phyloP scores from a whole-genome alignment of 2,797 vertebrate genomes.

The Thunnus albacares region DNA sequence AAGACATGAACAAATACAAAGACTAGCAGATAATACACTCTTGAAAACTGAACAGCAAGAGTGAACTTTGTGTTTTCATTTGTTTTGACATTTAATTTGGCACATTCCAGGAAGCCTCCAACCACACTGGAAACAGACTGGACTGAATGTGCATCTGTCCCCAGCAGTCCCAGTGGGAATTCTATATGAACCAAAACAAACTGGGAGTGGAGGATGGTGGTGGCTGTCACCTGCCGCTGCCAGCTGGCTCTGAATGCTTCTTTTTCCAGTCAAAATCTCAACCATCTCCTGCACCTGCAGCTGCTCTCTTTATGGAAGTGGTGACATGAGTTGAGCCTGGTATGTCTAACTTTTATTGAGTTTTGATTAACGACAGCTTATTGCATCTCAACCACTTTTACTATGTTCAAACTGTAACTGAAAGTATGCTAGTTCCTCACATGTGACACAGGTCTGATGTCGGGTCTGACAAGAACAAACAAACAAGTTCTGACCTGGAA shows the following conservation, averaged over 20 bases:
- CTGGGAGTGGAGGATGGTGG: conserved; percentile 17
- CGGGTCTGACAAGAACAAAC: background rate
- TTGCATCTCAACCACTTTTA: too few relatives aligned
- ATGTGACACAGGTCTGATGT: background rate
- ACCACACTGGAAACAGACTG: conserved; percentile 36
- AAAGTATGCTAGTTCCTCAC: background rate
- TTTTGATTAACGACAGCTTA: background rate
- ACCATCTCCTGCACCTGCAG: conserved; percentile 52
- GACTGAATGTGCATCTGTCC: conserved; percentile 68
- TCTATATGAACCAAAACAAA: conserved; percentile 50
- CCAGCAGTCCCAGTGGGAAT: conserved; percentile 40
- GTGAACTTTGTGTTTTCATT: conserved; percentile 13
- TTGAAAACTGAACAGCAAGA: background rate
- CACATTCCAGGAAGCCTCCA: conserved; percentile 30
- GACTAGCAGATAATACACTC: background rate
- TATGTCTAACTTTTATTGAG: background rate
- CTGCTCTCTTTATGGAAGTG: background rate
- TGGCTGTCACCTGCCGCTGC: conserved; percentile 66
- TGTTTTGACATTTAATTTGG: conserved; percentile 58
- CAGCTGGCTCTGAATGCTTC: conserved; percentile 46
- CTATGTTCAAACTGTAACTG: background rate
- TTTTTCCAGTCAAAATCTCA: conserved; percentile 61
- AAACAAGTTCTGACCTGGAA: conserved; percentile 10
- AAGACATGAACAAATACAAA: background rate
- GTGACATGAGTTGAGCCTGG: conserved; percentile 3